A percentile compares a stretch with the other conserved stretches of the same genome.
phyloP scores from a whole-genome alignment of 1,140 invertebrate species.

The Potamilus streckersoni region DNA sequence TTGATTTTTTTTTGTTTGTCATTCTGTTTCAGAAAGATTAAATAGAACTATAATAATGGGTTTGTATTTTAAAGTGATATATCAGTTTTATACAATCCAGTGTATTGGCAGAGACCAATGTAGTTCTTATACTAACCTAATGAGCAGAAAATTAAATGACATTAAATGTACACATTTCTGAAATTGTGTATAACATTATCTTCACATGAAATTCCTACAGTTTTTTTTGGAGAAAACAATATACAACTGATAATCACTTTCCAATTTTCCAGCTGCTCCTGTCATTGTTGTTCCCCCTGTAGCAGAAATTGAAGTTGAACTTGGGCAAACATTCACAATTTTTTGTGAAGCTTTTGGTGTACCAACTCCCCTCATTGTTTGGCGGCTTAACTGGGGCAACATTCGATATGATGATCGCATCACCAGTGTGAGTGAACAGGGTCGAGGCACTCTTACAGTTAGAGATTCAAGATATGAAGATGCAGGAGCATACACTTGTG shows the following conservation, averaged over 20 bases:
- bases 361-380: constrained; percentile 91
- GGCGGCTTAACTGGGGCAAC: constrained; percentile 98
- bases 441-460: constrained; percentile 86
- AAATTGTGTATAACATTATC: not conserved
- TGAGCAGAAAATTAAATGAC: not conserved
- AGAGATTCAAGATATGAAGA: constrained; percentile 78
- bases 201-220: not conserved
- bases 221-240: not conserved
- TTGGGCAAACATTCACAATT: constrained; percentile 81
- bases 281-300: constrained; percentile 78
- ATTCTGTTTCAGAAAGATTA: too few relatives aligned
- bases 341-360: constrained; percentile 89
- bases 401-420: constrained; percentile 86
- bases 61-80: too few relatives aligned
- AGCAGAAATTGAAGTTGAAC: constrained; percentile 74
- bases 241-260: not conserved
- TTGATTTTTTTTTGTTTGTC: too few relatives aligned
- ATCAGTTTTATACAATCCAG: too few relatives aligned
- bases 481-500: constrained; percentile 97
- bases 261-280: constrained; percentile 68
- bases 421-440: constrained; percentile 78
- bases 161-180: not conserved
- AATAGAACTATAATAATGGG: too few relatives aligned
- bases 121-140: not conserved
- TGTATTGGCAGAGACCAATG: not conserved